These are phyloP conservation scores for Cantharis lateralis DNA, from an alignment of 2,888 invertebrate species.

Conservation along the genomic window DNA sequence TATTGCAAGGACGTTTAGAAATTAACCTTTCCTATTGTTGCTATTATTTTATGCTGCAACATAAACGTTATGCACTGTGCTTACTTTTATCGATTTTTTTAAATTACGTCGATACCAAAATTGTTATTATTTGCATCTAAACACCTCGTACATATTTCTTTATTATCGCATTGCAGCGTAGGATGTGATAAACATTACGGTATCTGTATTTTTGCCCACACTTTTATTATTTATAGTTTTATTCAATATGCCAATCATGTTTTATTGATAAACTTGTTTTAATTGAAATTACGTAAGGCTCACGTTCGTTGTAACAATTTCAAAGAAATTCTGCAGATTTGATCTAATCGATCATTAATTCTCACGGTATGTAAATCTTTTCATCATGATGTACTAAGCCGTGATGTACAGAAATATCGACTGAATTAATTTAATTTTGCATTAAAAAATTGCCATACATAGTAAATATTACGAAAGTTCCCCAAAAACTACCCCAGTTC, in stretches of 20 bases:
- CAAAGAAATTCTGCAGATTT: neutral
- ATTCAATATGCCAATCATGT: neutral
- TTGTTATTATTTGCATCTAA: neutral
- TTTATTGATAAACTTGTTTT: neutral
- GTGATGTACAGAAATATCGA: neutral
- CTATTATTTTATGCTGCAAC: neutral
- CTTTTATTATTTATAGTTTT: neutral
- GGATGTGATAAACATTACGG: neutral
- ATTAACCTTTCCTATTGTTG: neutral
- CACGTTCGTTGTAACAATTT: neutral
- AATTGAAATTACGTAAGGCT: neutral
- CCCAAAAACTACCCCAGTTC: too few relatives aligned
- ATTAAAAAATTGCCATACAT: too few relatives aligned
- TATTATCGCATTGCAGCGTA: neutral
- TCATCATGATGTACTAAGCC: neutral
- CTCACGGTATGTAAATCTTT: neutral
- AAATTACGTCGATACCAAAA: neutral
- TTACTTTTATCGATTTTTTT: neutral
- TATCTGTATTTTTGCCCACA: neutral
- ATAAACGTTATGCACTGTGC: neutral
- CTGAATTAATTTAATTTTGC: neutral
- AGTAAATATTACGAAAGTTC: too few relatives aligned
- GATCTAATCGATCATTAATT: neutral
- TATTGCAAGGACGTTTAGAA: too few relatives aligned
- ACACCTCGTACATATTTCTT: neutral